Base-by-base conservation (phyloP, 1,140 invertebrate genomes). In the Dreissena rostriformis region DNA sequence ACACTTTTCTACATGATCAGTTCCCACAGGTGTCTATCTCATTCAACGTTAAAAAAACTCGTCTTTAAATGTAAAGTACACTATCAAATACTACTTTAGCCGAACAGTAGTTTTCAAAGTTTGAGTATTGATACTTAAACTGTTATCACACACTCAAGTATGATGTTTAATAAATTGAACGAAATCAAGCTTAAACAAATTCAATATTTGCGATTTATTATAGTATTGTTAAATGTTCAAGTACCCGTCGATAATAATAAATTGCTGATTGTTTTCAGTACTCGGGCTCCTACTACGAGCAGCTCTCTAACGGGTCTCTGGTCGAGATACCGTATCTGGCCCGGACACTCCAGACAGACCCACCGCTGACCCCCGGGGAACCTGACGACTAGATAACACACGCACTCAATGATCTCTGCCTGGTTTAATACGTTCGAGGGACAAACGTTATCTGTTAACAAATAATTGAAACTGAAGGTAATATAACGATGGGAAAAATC, bases 221-320 rank as follows among this genome's bases (percentile, higher is more conserved):
- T 61, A 19, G 12, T 19, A 19, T n/a, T 61, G 2, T 61, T 39
- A 8, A 39, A 39, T 39, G 39, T 39, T 39, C 8, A 8, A 6
- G 57, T 61, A 61, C 12, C 12, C 2, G 2, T 39, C 8, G 39
- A 39, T 39, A 39, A 39, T 39, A 39, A 39, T 39, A 2, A 5
- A 39, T 39, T 39, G 2, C 8, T 49, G 19, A n/a, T 29, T 68
- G 17, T 28, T 70, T 82, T 22, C 71, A 82, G 80, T 82, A 82
- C 19, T 82, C 80, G n/a, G 80, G 80, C 6, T 82, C 80, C 14
- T 74, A 82, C 39, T 82, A 82, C 39, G 80, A 82, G 49, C 80
- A 82, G 51, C 55, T 82, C 51, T 82, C 80, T 15, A 82, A 82
- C 66, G 80, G 80, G 2, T 82, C 80, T 51, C 63, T 82, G 28